Evolutionary conservation across 2,797 vertebrate species (phyloP).

Genomic region (Mus caroli): DNA sequence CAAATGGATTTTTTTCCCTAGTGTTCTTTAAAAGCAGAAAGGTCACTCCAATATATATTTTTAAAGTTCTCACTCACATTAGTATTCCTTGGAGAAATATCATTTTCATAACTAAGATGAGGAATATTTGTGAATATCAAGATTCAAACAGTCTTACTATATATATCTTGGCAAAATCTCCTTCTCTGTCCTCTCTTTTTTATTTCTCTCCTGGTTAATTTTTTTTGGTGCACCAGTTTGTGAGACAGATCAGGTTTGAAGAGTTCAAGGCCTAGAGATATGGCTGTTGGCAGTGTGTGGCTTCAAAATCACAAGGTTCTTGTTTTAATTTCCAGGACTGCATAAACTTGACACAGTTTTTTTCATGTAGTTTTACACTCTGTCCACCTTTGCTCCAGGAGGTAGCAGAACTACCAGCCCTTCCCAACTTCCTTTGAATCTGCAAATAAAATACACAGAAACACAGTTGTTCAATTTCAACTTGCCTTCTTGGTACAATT

Average conservation of each 20-base stretch:
- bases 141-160: background rate
- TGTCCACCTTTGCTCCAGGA: background rate
- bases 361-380: background rate
- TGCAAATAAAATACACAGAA: background rate
- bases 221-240: background rate
- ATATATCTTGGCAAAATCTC: background rate
- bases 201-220: background rate
- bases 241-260: background rate
- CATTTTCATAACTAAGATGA: slow-evolving; percentile 19
- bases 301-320: background rate
- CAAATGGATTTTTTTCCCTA: slow-evolving; percentile 36
- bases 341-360: background rate
- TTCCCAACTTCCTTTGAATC: background rate
- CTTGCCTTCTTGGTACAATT: background rate
- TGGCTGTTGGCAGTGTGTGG: background rate
- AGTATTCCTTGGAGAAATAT: slow-evolving; percentile 27
- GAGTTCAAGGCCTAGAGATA: background rate
- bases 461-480: background rate
- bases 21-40: slow-evolving; percentile 49
- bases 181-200: too few relatives aligned
- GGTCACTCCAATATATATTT: background rate
- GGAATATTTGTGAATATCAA: slow-evolving; percentile 57
- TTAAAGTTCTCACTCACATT: slow-evolving; percentile 20
- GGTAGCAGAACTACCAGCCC: background rate
- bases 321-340: background rate